phyloP scores from a whole-genome alignment of 2,888 invertebrate species.

The Sphecodes monilicornis region DNA sequence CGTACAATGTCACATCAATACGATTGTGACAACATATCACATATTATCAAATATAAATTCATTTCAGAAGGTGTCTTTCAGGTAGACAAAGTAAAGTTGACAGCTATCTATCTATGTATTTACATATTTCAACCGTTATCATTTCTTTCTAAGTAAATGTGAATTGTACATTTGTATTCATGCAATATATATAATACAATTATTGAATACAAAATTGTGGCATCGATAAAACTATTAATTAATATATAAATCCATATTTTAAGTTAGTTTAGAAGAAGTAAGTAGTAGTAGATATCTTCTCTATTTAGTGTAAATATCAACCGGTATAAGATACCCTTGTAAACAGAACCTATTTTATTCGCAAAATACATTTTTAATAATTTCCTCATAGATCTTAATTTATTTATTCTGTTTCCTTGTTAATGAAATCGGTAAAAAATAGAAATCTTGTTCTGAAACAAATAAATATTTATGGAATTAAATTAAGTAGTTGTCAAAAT shows the following conservation, averaged over 20 bases:
- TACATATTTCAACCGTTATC: background rate
- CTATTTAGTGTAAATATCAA: no score
- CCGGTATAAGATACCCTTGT: background rate
- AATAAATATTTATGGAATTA: background rate
- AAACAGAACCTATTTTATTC: background rate
- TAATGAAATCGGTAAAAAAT: background rate
- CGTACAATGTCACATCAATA: background rate
- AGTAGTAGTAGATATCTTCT: no score
- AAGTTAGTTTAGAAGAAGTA: background rate
- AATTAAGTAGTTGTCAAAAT: background rate
- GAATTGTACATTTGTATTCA: background rate
- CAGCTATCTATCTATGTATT: no score
- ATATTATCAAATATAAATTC: background rate
- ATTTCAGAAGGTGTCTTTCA: background rate
- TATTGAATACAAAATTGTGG: background rate
- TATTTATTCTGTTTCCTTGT: no score
- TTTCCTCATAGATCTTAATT: background rate
- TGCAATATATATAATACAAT: background rate
- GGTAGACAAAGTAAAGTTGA: background rate
- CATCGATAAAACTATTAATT: background rate
- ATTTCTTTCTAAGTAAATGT: background rate
- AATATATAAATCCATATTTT: background rate
- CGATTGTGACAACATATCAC: background rate
- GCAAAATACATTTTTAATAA: background rate
- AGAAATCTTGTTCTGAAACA: background rate